Percentiles rank a stretch among this genome's conserved stretches.
Conservation (phyloP, 1,140 invertebrate species). For the Calycopis cecrops region DNA sequence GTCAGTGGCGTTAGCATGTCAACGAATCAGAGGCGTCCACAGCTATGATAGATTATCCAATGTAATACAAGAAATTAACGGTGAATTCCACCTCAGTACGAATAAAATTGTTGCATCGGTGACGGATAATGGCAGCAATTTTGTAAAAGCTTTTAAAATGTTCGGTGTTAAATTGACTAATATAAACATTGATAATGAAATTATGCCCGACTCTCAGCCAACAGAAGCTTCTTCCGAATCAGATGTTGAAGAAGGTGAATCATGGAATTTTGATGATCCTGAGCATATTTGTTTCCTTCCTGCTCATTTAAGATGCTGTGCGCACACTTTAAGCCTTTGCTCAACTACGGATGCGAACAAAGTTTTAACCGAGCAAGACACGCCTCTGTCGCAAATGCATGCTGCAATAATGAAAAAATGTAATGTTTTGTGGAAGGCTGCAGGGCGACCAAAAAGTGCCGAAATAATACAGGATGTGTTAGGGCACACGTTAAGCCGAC, state of each 20-base stretch:
- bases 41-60: constrained; percentile 22
- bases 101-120: constrained; percentile 18
- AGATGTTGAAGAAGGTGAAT: neutral
- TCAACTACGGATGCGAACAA: constrained; percentile 22
- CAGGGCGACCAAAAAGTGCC: constrained; percentile 22
- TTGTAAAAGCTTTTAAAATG: constrained; percentile 27
- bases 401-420: constrained; percentile 22
- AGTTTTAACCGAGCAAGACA: constrained; percentile 16
- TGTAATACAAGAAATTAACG: constrained; percentile 18
- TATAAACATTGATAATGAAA: neutral
- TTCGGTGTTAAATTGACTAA: constrained; percentile 17
- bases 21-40: constrained; percentile 21
- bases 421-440: constrained; percentile 22
- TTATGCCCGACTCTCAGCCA: too few relatives aligned
- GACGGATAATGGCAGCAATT: constrained; percentile 25
- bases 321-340: constrained; percentile 20
- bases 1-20: constrained; percentile 21
- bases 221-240: neutral
- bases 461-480: constrained; percentile 25
- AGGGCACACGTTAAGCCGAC: constrained; percentile 19
- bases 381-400: constrained; percentile 19
- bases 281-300: neutral
- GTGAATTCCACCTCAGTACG: constrained; percentile 18
- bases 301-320: constrained; percentile 17
- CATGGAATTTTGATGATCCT: neutral